phyloP scores from a whole-genome alignment of 2,797 vertebrate genomes.

The Bucorvus abyssinicus region DNA sequence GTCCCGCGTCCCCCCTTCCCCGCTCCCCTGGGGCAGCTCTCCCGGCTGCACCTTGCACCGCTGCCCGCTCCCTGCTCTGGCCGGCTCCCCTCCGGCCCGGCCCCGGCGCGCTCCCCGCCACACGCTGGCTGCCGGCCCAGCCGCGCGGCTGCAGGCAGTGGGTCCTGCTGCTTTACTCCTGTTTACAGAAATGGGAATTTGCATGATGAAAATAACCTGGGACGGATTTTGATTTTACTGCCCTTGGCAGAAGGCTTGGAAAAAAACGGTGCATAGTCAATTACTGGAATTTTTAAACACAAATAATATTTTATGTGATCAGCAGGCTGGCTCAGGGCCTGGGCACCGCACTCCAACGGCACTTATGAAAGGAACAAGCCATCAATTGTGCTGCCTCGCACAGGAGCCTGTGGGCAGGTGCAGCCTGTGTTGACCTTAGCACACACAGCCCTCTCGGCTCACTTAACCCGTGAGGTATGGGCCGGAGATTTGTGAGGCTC shows the following conservation, averaged over 20 bases:
- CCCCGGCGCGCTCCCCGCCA: neutral
- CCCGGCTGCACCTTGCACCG: neutral
- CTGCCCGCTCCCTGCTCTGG: neutral
- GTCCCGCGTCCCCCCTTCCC: neutral
- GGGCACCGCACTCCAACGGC: conserved; percentile 75
- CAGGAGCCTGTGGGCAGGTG: conserved; percentile 71
- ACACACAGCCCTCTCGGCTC: conserved; percentile 12
- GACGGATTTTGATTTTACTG: conserved; percentile 81
- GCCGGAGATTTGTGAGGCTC: neutral
- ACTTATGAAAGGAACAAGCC: conserved; percentile 77
- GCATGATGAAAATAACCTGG: conserved; percentile 83
- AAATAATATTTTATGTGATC: conserved; percentile 88
- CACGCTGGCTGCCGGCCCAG: neutral
- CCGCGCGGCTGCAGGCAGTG: neutral
- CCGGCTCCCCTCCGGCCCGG: neutral
- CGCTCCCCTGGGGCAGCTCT: neutral
- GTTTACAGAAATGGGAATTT: conserved; percentile 83
- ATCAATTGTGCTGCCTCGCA: conserved; percentile 73
- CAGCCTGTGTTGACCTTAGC: conserved; percentile 71
- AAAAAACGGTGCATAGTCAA: conserved; percentile 82
- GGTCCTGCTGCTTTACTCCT: conserved; percentile 56
- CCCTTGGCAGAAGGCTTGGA: conserved; percentile 81
- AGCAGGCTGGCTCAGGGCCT: conserved; percentile 79
- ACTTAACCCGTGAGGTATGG: conserved; percentile 61
- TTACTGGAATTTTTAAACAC: conserved; percentile 87